Evolutionary conservation across 1,140 invertebrate species (phyloP), one percentile per base, ranked within the genome.

Genomic region (Drosophila nasuta): DNA sequence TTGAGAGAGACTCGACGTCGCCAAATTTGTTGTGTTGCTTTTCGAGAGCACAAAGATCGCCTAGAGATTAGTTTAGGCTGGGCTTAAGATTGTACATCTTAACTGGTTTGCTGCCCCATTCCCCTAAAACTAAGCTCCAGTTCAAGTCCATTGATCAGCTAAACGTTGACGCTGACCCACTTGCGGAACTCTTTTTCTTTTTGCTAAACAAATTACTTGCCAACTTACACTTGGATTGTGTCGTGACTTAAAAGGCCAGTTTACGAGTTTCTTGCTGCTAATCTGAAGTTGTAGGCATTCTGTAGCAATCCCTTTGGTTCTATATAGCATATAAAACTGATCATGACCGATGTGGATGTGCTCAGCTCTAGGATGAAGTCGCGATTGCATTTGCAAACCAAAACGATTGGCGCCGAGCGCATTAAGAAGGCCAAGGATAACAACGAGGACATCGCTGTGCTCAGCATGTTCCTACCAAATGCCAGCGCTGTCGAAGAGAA

Each of bases 391-490:
- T 93, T 97, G 86, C 95, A 95, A 64, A 96, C 95, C 38, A 96
- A 96, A 93, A 96, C 95, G 15, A 95, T 96, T 46, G 96, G 96
- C 7, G 95, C 96, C 72, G 96, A 97, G 8, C 93, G 96, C 83
- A 96, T 96, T 79, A 94, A 94, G 78, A 94, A 94, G 88, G 96
- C 96, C 11, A 94, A 95, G 91, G 96, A 97, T 75, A 95, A 95
- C 82, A 96, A 97, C 91, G 97, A 97, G 92, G 97, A 97, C 93
- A 94, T 97, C 45, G 97, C 96, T 46, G 95, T 97, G 82, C 93
- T 97, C 70, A 96, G 96, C 63, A 97, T 97, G 95, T 96, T 97
- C 74, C 92, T 96, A 51, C 96, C 96, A 0, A 95, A 95, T 75
- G 94, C 94, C 38, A 94, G 95, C 3, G 93, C 95, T 86, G 94